phyloP scores from a whole-genome alignment of 1,140 invertebrate genomes.

The Gerris buenoi region DNA sequence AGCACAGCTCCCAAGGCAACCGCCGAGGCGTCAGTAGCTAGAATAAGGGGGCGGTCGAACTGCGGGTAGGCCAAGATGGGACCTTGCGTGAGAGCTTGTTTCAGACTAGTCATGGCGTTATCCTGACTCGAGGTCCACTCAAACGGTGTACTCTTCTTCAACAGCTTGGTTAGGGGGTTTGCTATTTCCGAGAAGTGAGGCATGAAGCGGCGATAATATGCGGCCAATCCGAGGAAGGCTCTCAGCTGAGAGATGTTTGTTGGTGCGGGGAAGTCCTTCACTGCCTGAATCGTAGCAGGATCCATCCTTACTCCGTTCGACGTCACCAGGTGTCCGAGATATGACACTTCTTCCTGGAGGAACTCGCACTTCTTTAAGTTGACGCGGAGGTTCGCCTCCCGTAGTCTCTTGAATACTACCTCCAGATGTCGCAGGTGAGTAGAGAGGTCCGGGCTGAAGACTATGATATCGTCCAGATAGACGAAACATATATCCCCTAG shows the following conservation, averaged over 20 bases:
- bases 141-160: conserved; percentile 15
- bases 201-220: conserved; percentile 29
- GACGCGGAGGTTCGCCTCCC: conserved; percentile 9
- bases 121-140: not conserved
- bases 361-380: conserved; percentile 26
- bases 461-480: conserved; percentile 19
- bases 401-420: conserved; percentile 6
- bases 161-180: conserved; percentile 24
- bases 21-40: conserved; percentile 26
- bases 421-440: conserved; percentile 12
- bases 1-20: conserved; percentile 24
- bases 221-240: conserved; percentile 26
- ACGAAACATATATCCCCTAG: conserved; percentile 15
- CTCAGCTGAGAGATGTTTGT: conserved; percentile 24
- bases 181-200: conserved; percentile 21
- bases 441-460: conserved; percentile 5
- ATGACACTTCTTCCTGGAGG: conserved; percentile 17
- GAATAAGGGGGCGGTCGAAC: conserved; percentile 23
- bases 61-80: conserved; percentile 26
- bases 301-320: conserved; percentile 25
- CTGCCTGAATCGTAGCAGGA: conserved; percentile 26
- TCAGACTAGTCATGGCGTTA: conserved; percentile 27
- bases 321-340: conserved; percentile 30
- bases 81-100: conserved; percentile 27
- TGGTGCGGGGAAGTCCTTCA: conserved; percentile 26